Conservation (phyloP, 1,140 invertebrate genomes). For the Drosophila guanche region DNA sequence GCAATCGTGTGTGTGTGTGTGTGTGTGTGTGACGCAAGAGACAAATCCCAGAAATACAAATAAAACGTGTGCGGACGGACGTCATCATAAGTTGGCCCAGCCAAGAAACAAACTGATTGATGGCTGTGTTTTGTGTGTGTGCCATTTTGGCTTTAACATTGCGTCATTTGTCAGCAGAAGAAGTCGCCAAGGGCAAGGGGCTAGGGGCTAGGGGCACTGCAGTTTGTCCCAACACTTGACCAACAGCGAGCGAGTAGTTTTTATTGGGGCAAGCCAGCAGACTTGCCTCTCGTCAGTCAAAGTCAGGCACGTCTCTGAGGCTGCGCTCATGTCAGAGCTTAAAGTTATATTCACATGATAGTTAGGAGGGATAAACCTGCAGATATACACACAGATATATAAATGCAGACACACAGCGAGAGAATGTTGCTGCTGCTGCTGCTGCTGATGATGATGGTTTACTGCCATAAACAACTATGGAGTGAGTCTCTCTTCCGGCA, state of each 20-base stretch:
- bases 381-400: not conserved
- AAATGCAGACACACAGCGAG: no score
- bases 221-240: conserved; percentile 69
- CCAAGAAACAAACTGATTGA: conserved; percentile 50
- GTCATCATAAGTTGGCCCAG: conserved; percentile 65
- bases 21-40: conserved; percentile 40
- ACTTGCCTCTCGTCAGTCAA: conserved; percentile 64
- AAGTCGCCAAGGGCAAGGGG: not conserved
- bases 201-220: conserved; percentile 29
- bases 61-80: conserved; percentile 35
- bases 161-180: conserved; percentile 69
- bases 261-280: not conserved
- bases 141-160: conserved; percentile 42
- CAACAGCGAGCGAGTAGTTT: conserved; percentile 11
- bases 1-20: conserved; percentile 25
- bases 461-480: conserved; percentile 76
- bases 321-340: conserved; percentile 70
- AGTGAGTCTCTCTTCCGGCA: conserved; percentile 45
- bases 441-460: conserved; percentile 37
- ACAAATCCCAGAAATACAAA: conserved; percentile 40
- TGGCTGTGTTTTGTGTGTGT: conserved; percentile 68
- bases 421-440: no score
- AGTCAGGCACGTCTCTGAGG: conserved; percentile 69
- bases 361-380: conserved; percentile 5
- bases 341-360: conserved; percentile 75